Evolutionary conservation across 2,888 invertebrate species (phyloP).

Genomic region (Sinopyrophorus schimmeli): DNA sequence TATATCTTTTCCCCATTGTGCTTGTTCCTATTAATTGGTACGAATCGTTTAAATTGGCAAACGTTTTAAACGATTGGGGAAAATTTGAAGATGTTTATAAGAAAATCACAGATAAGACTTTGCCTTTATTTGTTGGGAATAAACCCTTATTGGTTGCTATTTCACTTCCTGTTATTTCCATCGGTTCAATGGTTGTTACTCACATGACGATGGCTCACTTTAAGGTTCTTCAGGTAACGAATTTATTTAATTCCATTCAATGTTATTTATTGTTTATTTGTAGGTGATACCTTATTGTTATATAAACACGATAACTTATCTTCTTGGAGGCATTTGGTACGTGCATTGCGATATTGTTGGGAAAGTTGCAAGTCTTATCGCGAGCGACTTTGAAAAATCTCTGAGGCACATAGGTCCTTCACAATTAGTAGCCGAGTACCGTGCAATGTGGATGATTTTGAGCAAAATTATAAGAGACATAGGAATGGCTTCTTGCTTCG

Average conservation of each 20-base stretch:
- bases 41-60: slow-evolving; percentile 67
- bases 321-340: slow-evolving; percentile 73
- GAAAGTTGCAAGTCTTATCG: slow-evolving; percentile 65
- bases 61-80: slow-evolving; percentile 66
- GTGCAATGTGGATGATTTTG: slow-evolving; percentile 71
- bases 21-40: slow-evolving; percentile 68
- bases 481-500: slow-evolving; percentile 69
- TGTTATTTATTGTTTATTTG: slow-evolving; percentile 14
- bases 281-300: slow-evolving; percentile 70
- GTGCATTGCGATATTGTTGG: slow-evolving; percentile 69
- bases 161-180: slow-evolving; percentile 64
- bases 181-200: slow-evolving; percentile 67
- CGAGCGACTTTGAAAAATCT: slow-evolving; percentile 71
- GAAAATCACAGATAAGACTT: slow-evolving; percentile 61
- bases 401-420: slow-evolving; percentile 71
- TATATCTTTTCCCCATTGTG: slow-evolving; percentile 69
- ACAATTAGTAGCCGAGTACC: slow-evolving; percentile 69
- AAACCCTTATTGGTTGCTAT: slow-evolving; percentile 64
- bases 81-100: slow-evolving; percentile 69
- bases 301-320: slow-evolving; percentile 68
- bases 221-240: slow-evolving; percentile 64
- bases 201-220: slow-evolving; percentile 74
- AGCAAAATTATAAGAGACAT: slow-evolving; percentile 69
- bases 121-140: slow-evolving; percentile 62
- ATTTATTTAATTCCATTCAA: slow-evolving; percentile 7